Percentiles rank a stretch among this genome's conserved stretches.
These are phyloP conservation scores for Scortum barcoo DNA, from an alignment of 2,113 vertebrate genomes.

Conservation along the genomic window DNA sequence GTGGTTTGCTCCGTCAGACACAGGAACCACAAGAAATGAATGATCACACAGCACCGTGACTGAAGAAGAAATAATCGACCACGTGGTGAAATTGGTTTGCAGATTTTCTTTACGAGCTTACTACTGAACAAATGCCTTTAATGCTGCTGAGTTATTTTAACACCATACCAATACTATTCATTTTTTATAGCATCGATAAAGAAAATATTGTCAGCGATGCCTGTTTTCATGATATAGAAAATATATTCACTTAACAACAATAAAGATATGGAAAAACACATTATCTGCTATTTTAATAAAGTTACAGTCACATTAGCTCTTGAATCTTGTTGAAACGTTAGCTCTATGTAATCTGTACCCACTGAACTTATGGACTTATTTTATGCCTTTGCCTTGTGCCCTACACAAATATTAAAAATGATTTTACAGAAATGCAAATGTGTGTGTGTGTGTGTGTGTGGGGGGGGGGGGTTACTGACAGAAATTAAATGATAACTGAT, in stretches of 20 bases:
- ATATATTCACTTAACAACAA: neutral
- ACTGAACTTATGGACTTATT: neutral
- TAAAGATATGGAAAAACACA: neutral
- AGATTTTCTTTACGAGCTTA: neutral
- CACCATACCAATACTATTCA: neutral
- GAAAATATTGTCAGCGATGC: neutral
- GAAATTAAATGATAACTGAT: neutral
- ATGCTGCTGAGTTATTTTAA: neutral
- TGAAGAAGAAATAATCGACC: neutral
- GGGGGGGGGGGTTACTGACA: too few species aligned
- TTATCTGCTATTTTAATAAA: too few species aligned
- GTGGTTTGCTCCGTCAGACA: constrained; percentile 88
- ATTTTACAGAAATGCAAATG: too few species aligned
- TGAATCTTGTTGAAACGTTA: neutral
- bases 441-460: too few species aligned
- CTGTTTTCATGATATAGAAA: neutral
- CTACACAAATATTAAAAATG: neutral
- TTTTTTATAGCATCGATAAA: neutral
- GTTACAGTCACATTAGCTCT: neutral
- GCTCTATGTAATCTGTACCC: neutral
- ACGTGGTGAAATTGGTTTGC: neutral
- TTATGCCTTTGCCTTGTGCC: neutral
- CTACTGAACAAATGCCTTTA: neutral
- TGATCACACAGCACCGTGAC: neutral
- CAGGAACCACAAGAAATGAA: constrained; percentile 37